Evolutionary conservation across 2,113 vertebrate genomes (phyloP), one percentile per base, ranked within the genome.

Genomic region (Eubucco bourcierii): DNA sequence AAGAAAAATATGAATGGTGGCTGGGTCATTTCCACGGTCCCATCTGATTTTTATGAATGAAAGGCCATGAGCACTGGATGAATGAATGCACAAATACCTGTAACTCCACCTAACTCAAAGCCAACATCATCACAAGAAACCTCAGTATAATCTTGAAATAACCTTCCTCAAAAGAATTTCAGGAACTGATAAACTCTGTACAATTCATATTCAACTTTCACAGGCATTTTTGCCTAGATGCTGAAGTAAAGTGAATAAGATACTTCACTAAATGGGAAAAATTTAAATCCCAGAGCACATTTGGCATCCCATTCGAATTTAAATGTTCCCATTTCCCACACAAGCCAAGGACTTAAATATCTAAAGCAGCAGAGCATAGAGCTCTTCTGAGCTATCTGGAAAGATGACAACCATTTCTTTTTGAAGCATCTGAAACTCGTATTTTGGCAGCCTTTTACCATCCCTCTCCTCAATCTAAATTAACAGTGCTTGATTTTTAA

Each of bases 261-360:
- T 33, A 60, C 29, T 77, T 90, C 47, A 77, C 85, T 85, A 95
- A 94, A 90, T 66, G 61, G 44, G 73, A 63, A 83, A 88, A 91
- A 87, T 67, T 39, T 67, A 95, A 89, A 85, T 72, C 68, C 81
- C 89, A 85, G 65, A 90, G 80, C 79, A 93, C 65, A 88, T 87
- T 33, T 92, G 84, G 93, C 68, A 66, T 86, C 60, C 68, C 31
- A 50, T 78, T 91, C 59, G 58, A 65, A 91, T 87, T 85, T 74
- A 85, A 87, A 91, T 44, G 61, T 94, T 80, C 87, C 70, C 29
- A 53, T 90, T 91, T 94, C 87, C 81, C 77, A 78, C 50, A 74
- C 27, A 84, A 94, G 87, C 72, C 68, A 88, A 94, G 60, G 47
- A 91, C 85, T 91, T 91, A 87, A 91, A 85, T 78, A 95, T 68